Conservation (phyloP, 1,140 invertebrate genomes). For the Medauroidea extradentata region DNA sequence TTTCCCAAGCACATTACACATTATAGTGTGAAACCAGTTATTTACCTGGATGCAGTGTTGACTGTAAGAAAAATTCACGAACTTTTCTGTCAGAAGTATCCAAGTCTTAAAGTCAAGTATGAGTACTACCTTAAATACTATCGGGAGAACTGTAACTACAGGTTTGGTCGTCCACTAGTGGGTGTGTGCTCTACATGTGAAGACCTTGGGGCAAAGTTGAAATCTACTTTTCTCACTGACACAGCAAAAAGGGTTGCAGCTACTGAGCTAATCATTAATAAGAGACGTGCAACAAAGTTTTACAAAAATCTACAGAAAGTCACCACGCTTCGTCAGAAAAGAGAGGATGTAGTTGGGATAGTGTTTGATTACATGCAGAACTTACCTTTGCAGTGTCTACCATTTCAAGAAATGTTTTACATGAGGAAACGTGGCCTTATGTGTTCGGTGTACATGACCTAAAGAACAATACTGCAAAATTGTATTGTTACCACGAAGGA, state of each 20-base stretch:
- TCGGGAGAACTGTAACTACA: slow-evolving; percentile 14
- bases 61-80: slow-evolving; percentile 19
- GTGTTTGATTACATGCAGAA: slow-evolving; percentile 15
- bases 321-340: neutral
- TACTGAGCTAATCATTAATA: slow-evolving; percentile 15
- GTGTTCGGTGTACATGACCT: slow-evolving; percentile 31
- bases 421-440: slow-evolving; percentile 29
- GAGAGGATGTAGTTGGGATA: neutral
- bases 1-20: slow-evolving; percentile 14
- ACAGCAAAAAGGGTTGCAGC: slow-evolving; percentile 14
- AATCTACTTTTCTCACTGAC: slow-evolving; percentile 11
- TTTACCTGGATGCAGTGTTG: slow-evolving; percentile 9
- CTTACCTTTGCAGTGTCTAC: slow-evolving; percentile 14
- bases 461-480: slow-evolving; percentile 21
- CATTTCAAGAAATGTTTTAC: slow-evolving; percentile 28
- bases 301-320: slow-evolving; percentile 4
- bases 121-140: slow-evolving; percentile 17
- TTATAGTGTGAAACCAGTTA: slow-evolving; percentile 8
- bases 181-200: slow-evolving; percentile 22
- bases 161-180: slow-evolving; percentile 22
- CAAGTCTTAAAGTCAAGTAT: slow-evolving; percentile 13
- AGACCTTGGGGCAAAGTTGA: slow-evolving; percentile 18
- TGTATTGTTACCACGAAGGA: slow-evolving; percentile 31
- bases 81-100: slow-evolving; percentile 18
- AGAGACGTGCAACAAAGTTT: slow-evolving; percentile 15